A percentile compares a stretch with the other conserved stretches of the same genome.
phyloP scores from a whole-genome alignment of 2,797 vertebrate genomes.

The Tenualosa thibaudeaui region DNA sequence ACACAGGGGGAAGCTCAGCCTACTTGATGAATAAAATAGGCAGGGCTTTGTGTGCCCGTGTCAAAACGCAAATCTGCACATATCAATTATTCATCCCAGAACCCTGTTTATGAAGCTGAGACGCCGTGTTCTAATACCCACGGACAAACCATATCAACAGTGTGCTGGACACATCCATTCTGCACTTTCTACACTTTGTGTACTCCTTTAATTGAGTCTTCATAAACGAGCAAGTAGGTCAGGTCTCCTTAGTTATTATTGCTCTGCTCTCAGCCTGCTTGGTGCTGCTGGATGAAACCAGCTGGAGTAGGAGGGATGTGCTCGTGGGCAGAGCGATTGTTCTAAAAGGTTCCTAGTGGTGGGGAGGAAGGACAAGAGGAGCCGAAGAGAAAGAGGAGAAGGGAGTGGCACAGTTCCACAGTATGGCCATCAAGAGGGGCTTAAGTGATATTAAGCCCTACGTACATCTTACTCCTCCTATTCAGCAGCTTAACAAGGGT shows the following conservation, averaged over 20 bases:
- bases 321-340: conserved; percentile 44
- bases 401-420: neutral
- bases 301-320: conserved; percentile 36
- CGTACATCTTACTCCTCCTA: conserved; percentile 16
- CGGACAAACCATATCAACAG: conserved; percentile 53
- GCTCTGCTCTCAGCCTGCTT: conserved; percentile 49
- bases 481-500: neutral
- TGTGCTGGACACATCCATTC: conserved; percentile 49
- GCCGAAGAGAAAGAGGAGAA: neutral
- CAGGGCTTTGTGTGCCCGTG: conserved; percentile 26
- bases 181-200: conserved; percentile 64
- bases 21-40: conserved; percentile 27
- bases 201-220: conserved; percentile 64
- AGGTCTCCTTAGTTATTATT: conserved; percentile 55
- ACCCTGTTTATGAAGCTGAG: conserved; percentile 57
- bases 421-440: conserved; percentile 10
- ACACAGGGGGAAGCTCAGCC: neutral
- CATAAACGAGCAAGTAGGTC: conserved; percentile 63
- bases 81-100: conserved; percentile 66
- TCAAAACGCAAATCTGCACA: conserved; percentile 45
- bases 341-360: conserved; percentile 29
- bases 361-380: neutral
- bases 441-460: conserved; percentile 17
- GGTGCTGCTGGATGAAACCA: conserved; percentile 37
- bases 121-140: conserved; percentile 51